Base-by-base conservation (phyloP, 2,797 vertebrate genomes). In the Orientallactaga sibirica region DNA sequence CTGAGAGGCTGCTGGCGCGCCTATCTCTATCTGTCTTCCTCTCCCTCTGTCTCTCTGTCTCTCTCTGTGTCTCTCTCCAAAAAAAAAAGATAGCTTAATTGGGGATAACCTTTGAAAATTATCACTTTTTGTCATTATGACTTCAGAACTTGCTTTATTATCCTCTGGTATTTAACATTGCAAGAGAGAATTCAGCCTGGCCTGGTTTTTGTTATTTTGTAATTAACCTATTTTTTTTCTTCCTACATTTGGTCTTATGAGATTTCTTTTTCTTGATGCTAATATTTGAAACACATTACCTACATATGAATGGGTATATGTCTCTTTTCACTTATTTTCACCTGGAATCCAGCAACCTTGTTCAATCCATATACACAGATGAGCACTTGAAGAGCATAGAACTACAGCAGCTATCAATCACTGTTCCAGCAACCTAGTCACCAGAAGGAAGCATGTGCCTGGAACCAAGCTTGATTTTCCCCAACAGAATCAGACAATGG, bases 61-160 rank as follows among this genome's bases (percentile, higher is more conserved):
- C 33, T 37, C 33, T n/a, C n/a, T n/a, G n/a, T n/a, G n/a, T n/a
- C n/a, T 37, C 33, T 37, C 33, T 37, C 33, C 33, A 37, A 37
- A 37, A 37, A 37, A 37, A 52, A 84, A 90, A 88, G 15, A 24
- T 20, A 91, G 27, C 67, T 80, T 71, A 88, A 9, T 61, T 81
- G 19, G 20, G 33, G 71, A 82, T 82, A 86, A 90, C 87, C 75
- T 81, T 88, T 91, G 29, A 19, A 91, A 96, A 76, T 33, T 33
- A 81, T 10, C 7, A 29, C 78, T 3, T 90, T 74, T 73, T 89
- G 62, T 90, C 25, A 70, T 92, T 52, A 73, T 86, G 20, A 76
- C 25, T 81, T 27, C 41, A 64, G 25, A n/a, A 64, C 10, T 22
- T 61, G 68, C 22, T 24, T 91, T 33, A 81, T 37, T 95, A 33